These are phyloP conservation scores for Coturnix japonica DNA, from an alignment of 2,113 vertebrate species.

Conservation along the genomic window DNA sequence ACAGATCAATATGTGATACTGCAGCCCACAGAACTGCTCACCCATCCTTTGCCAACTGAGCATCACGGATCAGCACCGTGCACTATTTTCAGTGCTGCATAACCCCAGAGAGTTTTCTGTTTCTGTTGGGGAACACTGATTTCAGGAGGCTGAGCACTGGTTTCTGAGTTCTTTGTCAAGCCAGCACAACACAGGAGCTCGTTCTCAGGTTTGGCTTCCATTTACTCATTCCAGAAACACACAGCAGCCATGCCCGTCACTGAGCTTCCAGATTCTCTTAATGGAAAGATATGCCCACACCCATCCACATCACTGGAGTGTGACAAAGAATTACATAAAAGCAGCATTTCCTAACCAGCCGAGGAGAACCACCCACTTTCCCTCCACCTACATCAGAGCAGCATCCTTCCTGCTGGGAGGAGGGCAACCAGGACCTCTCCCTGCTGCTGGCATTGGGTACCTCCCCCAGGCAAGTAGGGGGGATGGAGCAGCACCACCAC, in stretches of 20 bases:
- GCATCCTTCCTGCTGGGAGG: neutral
- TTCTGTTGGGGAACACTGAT: neutral
- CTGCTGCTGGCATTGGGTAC: neutral
- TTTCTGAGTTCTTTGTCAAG: neutral
- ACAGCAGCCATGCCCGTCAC: neutral
- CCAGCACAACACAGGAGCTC: neutral
- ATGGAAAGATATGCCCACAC: constrained; percentile 39
- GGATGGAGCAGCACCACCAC: neutral
- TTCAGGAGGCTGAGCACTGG: fast-evolving
- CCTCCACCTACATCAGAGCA: neutral
- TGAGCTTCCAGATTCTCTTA: constrained; percentile 19
- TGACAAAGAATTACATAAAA: constrained; percentile 28
- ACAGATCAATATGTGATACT: neutral
- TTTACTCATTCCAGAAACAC: neutral
- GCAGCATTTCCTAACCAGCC: constrained; percentile 28
- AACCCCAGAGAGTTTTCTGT: neutral
- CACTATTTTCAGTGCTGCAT: neutral
- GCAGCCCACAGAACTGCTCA: neutral
- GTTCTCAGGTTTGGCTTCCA: neutral
- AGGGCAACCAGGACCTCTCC: too few species aligned
- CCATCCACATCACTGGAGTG: neutral
- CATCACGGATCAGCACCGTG: too few species aligned
- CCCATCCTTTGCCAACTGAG: fast-evolving
- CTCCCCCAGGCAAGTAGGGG: neutral
- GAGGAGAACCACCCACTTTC: constrained; percentile 39